Evolutionary conservation across 2,888 invertebrate genomes (phyloP), one percentile per base, ranked within the genome.

Genomic region (Cryptophagus acutangulus): DNA sequence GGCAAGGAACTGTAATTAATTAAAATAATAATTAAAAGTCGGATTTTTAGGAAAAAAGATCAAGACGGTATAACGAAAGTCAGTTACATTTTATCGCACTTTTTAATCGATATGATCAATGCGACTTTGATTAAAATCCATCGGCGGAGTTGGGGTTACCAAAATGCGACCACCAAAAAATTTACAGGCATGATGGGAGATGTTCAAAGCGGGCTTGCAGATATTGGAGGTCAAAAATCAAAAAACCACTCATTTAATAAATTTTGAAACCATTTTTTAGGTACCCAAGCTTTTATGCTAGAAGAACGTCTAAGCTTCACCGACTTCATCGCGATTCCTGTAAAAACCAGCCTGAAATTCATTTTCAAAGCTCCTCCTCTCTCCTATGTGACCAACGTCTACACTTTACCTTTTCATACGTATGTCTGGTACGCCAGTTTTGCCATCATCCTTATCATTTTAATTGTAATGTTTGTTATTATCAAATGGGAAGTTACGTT

Each of bases 341-440:
- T 75, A 0, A 65, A 70, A 3, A 75, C 77, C 0, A 62, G 66
- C 0, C 71, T 76, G 0, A 69, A 71, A 8, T 79, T 82, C 52
- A 70, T 82, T 17, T 82, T 82, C 65, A 71, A 79, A 1, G 76
- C 78, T 46, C 83, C 83, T 0, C 76, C 81, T 0, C 69, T 82
- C 0, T 76, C 82, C 0, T 73, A 75, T 36, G 71, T 82, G 9
- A 72, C 74, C 33, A 83, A 83, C 51, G 76, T 84, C 54, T 82
- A 79, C 62, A 65, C 74, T 0, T 60, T 81, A 2, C 81, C 82
- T 0, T 82, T 82, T 62, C 71, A 74, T 1, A 68, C 63, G 1
- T 64, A 67, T 0, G 82, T 82, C 1, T 83, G 82, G 82, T 47
- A 77, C 20, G 73, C 76, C 1, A 71, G 74, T 24, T 67, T 71